Percentiles rank a stretch among this genome's conserved stretches.
Conservation (phyloP, 2,888 invertebrate genomes). For the Frankliniella intonsa region DNA sequence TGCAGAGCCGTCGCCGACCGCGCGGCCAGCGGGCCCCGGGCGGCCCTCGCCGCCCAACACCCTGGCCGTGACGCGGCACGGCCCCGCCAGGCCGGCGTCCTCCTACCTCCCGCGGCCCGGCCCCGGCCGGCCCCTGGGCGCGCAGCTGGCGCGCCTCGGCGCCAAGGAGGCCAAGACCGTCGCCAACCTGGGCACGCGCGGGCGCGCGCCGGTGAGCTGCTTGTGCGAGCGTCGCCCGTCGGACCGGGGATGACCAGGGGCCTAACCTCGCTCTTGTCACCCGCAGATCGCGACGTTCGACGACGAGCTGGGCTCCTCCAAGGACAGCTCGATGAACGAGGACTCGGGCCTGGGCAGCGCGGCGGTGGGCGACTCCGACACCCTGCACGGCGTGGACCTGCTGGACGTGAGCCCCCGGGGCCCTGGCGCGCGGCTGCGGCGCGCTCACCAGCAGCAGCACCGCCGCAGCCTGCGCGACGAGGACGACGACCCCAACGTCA, state of each 20-base stretch:
- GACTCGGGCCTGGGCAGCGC: constrained; percentile 4
- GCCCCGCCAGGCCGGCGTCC: not conserved
- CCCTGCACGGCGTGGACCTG: constrained; percentile 9
- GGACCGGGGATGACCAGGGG: not conserved
- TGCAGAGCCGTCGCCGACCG: not conserved
- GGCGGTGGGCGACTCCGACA: constrained; percentile 4
- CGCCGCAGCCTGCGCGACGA: constrained; percentile 20
- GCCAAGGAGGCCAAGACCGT: constrained; percentile 13
- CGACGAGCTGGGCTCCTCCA: constrained; percentile 7
- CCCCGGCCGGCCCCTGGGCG: not conserved
- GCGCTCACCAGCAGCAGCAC: not conserved
- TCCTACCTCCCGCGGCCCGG: not conserved
- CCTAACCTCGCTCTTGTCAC: not conserved
- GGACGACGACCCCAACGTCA: constrained; percentile 20
- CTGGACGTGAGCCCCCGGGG: not conserved
- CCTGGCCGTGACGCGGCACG: constrained; percentile 26
- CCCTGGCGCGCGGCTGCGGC: constrained; percentile 12
- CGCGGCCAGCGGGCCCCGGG: not conserved
- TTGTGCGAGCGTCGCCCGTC: not conserved
- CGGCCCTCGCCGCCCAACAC: not conserved
- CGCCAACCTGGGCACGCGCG: not conserved
- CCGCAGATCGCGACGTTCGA: constrained; percentile 12
- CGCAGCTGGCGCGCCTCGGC: not conserved
- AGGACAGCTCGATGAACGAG: constrained; percentile 22
- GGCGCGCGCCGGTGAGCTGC: not conserved